Base-by-base conservation (phyloP, 2,113 vertebrate species). In the Antechinus flavipes region DNA sequence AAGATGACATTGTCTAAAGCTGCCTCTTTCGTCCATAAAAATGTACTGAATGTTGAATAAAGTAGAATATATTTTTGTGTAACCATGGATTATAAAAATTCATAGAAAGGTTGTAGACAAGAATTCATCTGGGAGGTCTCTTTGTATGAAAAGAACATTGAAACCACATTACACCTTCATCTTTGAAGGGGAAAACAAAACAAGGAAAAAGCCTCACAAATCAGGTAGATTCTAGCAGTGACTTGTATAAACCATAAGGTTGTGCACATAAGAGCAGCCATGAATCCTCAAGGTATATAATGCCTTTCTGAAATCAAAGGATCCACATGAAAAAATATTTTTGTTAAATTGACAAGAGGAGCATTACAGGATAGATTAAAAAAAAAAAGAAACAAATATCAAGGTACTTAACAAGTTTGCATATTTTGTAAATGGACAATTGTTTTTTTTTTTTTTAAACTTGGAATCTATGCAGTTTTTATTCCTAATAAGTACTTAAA, bases 131-230 rank as follows among this genome's bases (percentile, higher is more conserved):
- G 53, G 91, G 94, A 96, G 93, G 90, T 90, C 26, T 55, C 96
- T 98, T 97, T 98, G 96, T 98, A 91, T 95, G 93, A 0, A 94
- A 97, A 92, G 96, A 97, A 93, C 96, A 96, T 50, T 50, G 94
- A 94, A 93, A 56, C 49, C 76, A 95, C 95, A 96, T 97, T 94
- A 94, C 95, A 47, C 97, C 96, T 97, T 95, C 93, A 94, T 96
- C 91, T 95, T 97, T 98, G 97, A 95, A 94, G 97, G 98, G 91
- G 96, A 89, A 90, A 96, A 98, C 97, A 98, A 98, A 97, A 98
- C 97, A 97, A 92, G 8, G 19, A 0, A 42, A 84, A 8, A 84
- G 0, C 11, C 30, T 5, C 11, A 42, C 19, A 84, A 84, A 84
- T 84, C 68, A 42, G 68, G n/a, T 84, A 23, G 16, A 84, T 84